Percentiles rank a stretch among this genome's conserved stretches.
These are phyloP conservation scores for Ptyas mucosa DNA, from an alignment of 2,113 vertebrate species.

Conservation along the genomic window DNA sequence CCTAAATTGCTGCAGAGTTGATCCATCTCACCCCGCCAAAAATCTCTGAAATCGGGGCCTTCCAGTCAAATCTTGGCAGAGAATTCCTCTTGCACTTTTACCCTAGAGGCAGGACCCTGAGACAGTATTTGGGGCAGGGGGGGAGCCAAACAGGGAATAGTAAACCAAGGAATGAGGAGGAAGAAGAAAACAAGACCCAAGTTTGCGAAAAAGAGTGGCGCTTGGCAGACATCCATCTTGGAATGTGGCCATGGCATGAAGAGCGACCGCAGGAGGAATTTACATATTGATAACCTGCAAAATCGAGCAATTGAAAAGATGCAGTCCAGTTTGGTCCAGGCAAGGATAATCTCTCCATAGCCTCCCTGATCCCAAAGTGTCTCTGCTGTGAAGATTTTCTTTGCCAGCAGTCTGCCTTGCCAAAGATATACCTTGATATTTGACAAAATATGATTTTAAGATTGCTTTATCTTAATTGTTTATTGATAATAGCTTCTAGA, in stretches of 20 bases:
- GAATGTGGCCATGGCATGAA: not conserved
- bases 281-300: not conserved
- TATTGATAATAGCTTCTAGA: not conserved
- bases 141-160: not conserved
- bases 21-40: not conserved
- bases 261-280: not conserved
- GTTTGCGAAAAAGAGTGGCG: not conserved
- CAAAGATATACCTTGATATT: not conserved
- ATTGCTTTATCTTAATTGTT: not conserved
- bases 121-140: not conserved
- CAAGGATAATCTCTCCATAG: not conserved
- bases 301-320: not conserved
- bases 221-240: not conserved
- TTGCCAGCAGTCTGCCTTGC: not conserved
- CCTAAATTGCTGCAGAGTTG: not conserved
- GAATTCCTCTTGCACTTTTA: not conserved
- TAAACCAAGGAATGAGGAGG: not conserved
- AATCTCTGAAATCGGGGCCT: no score
- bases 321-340: not conserved
- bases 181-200: not conserved
- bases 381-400: not conserved
- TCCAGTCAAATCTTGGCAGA: not conserved
- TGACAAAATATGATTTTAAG: not conserved
- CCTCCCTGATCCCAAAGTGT: not conserved
- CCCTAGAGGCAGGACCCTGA: not conserved